A percentile compares a stretch with the other conserved stretches of the same genome.
Conservation (phyloP, 2,888 invertebrate species). For the Agriopis aurantiaria region DNA sequence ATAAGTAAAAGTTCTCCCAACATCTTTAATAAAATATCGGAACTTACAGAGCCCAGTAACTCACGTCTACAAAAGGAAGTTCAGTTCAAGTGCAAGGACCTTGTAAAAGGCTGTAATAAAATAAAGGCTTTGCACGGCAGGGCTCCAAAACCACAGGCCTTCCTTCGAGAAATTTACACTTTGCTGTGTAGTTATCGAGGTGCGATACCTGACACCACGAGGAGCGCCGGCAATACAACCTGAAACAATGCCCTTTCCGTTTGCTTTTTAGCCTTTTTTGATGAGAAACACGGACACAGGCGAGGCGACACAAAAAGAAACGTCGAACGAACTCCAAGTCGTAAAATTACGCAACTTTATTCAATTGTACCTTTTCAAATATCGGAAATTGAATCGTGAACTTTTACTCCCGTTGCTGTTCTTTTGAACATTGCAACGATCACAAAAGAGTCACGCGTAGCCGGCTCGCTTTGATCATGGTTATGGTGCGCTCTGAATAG, state of each 20-base stretch:
- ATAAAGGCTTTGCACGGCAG: conserved; percentile 69
- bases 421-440: conserved; percentile 20
- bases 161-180: conserved; percentile 53
- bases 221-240: conserved; percentile 47
- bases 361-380: conserved; percentile 22
- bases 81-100: conserved; percentile 69
- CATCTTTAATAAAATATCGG: conserved; percentile 9
- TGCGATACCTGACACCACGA: conserved; percentile 58
- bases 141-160: conserved; percentile 65
- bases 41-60: conserved; percentile 15
- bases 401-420: conserved; percentile 28
- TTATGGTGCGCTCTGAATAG: conserved; percentile 26
- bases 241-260: conserved; percentile 56
- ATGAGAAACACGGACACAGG: conserved; percentile 28
- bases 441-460: conserved; percentile 37
- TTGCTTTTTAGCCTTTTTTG: conserved; percentile 48
- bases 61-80: conserved; percentile 28
- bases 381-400: conserved; percentile 39
- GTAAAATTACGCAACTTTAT: conserved; percentile 30
- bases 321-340: conserved; percentile 32
- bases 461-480: conserved; percentile 31
- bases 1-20: neutral
- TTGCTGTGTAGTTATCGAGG: conserved; percentile 52
- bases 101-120: conserved; percentile 71
- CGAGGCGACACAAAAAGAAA: conserved; percentile 28